Conservation (phyloP, 35 echinoderm and acorn worm genomes). For the Apostichopus japonicus region DNA sequence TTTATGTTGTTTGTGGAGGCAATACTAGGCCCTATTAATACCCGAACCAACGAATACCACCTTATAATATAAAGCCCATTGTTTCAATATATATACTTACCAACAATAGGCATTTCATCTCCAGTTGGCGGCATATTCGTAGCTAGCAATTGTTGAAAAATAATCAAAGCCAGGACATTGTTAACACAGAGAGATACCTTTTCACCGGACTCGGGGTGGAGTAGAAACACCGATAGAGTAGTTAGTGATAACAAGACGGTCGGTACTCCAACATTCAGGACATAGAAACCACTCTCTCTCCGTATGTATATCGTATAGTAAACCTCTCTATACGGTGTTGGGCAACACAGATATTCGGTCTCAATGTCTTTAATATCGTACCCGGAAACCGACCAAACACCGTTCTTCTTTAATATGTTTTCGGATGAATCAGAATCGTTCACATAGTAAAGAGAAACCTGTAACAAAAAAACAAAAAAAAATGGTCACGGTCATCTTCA, state of each 20-base stretch:
- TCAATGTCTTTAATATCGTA: background rate
- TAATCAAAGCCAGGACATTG: constrained; percentile 47
- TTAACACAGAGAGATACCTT: constrained; percentile 59
- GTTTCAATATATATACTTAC: constrained; percentile 38
- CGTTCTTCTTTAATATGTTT: constrained; percentile 10
- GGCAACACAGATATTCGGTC: constrained; percentile 20
- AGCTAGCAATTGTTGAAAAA: constrained; percentile 52
- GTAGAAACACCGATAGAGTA: constrained; percentile 17
- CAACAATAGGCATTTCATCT: constrained; percentile 64
- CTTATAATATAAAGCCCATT: too few species aligned
- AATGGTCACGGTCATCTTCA: background rate
- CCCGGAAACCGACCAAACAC: background rate
- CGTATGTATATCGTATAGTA: constrained; percentile 18
- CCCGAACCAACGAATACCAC: too few species aligned
- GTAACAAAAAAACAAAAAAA: background rate
- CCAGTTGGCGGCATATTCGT: constrained; percentile 39
- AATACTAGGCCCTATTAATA: too few species aligned
- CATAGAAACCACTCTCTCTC: constrained; percentile 4
- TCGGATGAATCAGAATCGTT: background rate
- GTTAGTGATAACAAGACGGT: constrained; percentile 11
- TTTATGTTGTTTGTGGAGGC: too few species aligned
- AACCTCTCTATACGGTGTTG: constrained; percentile 14
- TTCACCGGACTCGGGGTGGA: constrained; percentile 59
- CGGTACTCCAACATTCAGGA: constrained; percentile 26
- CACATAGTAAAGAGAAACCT: constrained; percentile 24